Evolutionary conservation across 2,888 invertebrate species (phyloP).

Genomic region (Lithosia quadra): DNA sequence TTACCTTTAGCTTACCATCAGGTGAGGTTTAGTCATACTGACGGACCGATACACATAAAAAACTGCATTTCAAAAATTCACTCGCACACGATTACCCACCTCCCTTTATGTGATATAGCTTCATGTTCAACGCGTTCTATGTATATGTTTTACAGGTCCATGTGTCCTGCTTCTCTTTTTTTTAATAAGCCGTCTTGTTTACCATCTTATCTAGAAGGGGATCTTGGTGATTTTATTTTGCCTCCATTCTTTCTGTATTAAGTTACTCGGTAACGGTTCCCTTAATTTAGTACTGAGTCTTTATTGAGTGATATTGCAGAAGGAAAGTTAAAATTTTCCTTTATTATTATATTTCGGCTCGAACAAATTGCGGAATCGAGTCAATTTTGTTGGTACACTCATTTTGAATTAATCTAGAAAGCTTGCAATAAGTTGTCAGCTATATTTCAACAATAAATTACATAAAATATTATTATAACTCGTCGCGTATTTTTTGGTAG

Average conservation of each 20-base stretch:
- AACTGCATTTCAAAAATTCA: too few relatives aligned
- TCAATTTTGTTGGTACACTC: neutral
- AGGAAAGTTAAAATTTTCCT: conserved; percentile 24
- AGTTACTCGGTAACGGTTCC: conserved; percentile 49
- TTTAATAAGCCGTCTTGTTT: conserved; percentile 68
- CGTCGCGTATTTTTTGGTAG: too few relatives aligned
- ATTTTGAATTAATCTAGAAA: neutral
- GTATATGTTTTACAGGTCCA: too few relatives aligned
- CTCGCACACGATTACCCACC: too few relatives aligned
- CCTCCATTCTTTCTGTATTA: conserved; percentile 49
- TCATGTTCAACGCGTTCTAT: too few relatives aligned
- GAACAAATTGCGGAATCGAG: neutral
- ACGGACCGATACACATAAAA: too few relatives aligned
- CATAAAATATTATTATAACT: too few relatives aligned
- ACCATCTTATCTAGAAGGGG: conserved; percentile 46
- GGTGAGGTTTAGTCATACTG: too few relatives aligned
- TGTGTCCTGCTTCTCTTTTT: conserved; percentile 69
- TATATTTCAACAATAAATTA: too few relatives aligned
- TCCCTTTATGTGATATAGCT: too few relatives aligned
- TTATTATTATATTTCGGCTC: neutral
- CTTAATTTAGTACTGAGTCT: conserved; percentile 36
- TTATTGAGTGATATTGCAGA: conserved; percentile 26
- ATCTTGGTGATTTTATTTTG: conserved; percentile 49
- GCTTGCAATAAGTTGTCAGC: neutral
- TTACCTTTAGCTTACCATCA: too few relatives aligned